These are phyloP conservation scores for Argyresthia albistria DNA, from an alignment of 2,888 invertebrate species.

Conservation along the genomic window DNA sequence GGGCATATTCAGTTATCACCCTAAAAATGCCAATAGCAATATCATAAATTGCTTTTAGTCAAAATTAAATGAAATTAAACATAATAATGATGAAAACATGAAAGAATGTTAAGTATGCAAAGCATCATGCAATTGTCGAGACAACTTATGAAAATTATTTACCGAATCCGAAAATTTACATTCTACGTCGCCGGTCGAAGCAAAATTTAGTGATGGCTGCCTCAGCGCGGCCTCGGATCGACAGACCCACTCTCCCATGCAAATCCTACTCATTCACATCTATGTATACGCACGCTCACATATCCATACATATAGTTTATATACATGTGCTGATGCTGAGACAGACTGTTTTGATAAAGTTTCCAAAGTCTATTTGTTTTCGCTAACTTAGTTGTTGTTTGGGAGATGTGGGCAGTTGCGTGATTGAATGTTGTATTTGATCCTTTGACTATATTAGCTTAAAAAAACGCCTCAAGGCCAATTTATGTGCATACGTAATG, in stretches of 20 bases:
- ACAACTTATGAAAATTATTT: background rate
- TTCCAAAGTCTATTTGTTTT: no score
- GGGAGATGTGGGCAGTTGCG: no score
- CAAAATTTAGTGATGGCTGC: constrained; percentile 9
- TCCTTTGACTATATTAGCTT: no score
- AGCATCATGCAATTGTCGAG: background rate
- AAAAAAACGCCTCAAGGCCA: no score
- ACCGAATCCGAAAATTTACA: background rate
- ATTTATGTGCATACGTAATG: no score
- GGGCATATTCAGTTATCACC: background rate
- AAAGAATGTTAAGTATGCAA: background rate
- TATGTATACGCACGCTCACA: background rate
- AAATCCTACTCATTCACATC: constrained; percentile 5
- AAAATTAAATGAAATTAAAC: background rate
- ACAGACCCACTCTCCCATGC: constrained; percentile 11
- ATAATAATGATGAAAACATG: background rate
- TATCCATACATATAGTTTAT: background rate
- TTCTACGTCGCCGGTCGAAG: constrained; percentile 5
- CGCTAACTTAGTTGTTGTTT: no score
- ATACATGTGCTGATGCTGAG: background rate
- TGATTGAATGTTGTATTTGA: no score
- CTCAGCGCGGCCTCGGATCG: constrained; percentile 8
- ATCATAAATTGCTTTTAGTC: background rate
- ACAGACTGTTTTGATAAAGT: background rate
- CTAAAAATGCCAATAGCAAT: background rate